These are phyloP conservation scores for Myiotriccus ornatus DNA, from an alignment of 2,797 vertebrate species.

Conservation along the genomic window DNA sequence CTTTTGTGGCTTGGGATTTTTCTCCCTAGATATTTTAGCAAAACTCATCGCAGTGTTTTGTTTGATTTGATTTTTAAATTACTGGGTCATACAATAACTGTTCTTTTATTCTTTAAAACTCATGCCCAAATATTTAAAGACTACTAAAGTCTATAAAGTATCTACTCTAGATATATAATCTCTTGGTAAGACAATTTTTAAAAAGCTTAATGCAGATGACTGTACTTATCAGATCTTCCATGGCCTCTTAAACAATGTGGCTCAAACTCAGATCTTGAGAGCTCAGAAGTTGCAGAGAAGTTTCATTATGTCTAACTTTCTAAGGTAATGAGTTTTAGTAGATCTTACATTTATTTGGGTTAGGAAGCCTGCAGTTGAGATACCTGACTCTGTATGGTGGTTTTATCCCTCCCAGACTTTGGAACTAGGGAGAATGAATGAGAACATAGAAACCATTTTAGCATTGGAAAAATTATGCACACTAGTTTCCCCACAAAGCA, in stretches of 20 bases:
- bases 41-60: not conserved
- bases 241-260: not conserved
- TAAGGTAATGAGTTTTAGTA: not conserved
- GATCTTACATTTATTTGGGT: not conserved
- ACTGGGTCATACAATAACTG: not conserved
- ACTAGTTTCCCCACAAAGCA: not conserved
- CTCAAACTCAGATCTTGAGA: not conserved
- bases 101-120: not conserved
- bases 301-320: not conserved
- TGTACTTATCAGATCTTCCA: not conserved
- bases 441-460: not conserved
- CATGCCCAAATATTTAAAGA: not conserved
- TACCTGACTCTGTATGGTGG: not conserved
- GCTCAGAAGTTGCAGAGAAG: not conserved
- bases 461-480: not conserved
- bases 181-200: not conserved
- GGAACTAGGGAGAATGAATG: not conserved
- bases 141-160: not conserved
- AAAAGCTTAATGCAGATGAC: not conserved
- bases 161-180: not conserved
- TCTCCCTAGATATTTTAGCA: not conserved
- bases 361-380: not conserved
- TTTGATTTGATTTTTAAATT: not conserved
- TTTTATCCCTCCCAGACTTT: not conserved
- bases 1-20: not conserved